A percentile compares a stretch with the other conserved stretches of the same genome.
Conservation (phyloP, 2,888 invertebrate species). For the Perithous albicinctus region DNA sequence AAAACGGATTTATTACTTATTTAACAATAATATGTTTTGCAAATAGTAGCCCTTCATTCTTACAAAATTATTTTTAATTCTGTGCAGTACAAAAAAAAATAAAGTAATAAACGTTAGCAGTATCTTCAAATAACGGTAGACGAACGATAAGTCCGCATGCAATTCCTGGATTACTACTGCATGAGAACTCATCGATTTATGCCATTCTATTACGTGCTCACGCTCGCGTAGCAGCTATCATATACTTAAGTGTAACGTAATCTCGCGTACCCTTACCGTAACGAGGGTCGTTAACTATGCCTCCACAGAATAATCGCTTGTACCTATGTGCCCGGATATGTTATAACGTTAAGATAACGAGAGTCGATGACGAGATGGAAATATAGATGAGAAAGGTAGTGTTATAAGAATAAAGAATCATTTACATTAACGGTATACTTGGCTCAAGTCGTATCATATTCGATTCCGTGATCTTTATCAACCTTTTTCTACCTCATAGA, state of each 20-base stretch:
- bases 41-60: too few relatives aligned
- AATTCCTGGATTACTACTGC: constrained; percentile 2
- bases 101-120: neutral
- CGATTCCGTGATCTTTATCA: neutral
- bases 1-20: too few relatives aligned
- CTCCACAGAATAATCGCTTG: neutral
- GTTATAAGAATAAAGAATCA: neutral
- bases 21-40: too few relatives aligned
- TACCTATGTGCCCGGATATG: constrained; percentile 14
- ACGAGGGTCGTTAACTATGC: constrained; percentile 24
- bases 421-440: neutral
- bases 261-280: constrained; percentile 14
- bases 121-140: constrained; percentile 1
- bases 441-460: neutral
- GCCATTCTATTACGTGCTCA: constrained; percentile 4
- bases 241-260: constrained; percentile 16
- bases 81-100: too few relatives aligned
- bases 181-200: neutral
- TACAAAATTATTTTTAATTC: too few relatives aligned
- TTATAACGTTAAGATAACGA: constrained; percentile 11
- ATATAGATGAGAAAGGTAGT: neutral
- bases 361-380: neutral
- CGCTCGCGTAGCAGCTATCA: neutral
- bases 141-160: neutral
- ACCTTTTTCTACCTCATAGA: neutral